These are phyloP conservation scores for Colossoma macropomum DNA, from an alignment of 2,113 vertebrate genomes.

Conservation along the genomic window DNA sequence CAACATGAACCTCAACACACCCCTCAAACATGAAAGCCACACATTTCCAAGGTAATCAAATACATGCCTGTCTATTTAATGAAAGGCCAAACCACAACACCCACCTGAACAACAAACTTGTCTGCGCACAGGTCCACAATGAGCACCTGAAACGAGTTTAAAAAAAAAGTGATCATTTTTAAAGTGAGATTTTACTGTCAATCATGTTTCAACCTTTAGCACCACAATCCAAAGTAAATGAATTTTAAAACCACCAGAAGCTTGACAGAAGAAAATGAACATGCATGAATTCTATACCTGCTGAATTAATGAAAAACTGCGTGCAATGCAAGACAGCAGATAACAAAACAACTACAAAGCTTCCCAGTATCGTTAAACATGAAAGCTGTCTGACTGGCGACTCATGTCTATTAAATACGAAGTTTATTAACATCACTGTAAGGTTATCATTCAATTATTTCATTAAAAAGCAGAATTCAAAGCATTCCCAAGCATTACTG, in stretches of 20 bases:
- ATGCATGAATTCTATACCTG: too few relatives aligned
- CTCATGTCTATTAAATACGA: not conserved
- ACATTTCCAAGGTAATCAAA: slow-evolving; percentile 11
- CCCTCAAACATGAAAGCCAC: slow-evolving; percentile 45
- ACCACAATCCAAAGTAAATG: too few relatives aligned
- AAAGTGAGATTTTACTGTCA: not conserved
- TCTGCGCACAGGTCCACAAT: slow-evolving; percentile 95
- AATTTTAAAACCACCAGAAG: too few relatives aligned
- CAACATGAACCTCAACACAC: slow-evolving; percentile 39
- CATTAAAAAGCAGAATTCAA: not conserved
- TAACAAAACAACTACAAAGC: not conserved
- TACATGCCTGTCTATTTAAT: slow-evolving; percentile 53
- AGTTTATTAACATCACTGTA: not conserved
- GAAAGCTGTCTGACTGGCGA: not conserved
- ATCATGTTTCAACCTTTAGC: too few relatives aligned
- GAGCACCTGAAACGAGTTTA: slow-evolving; percentile 84
- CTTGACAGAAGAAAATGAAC: too few relatives aligned
- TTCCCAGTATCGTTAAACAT: not conserved
- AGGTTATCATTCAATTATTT: not conserved
- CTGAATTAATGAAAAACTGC: too few relatives aligned
- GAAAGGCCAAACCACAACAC: slow-evolving; percentile 62
- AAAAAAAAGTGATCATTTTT: not conserved
- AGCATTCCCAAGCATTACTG: not conserved
- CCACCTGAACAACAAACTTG: slow-evolving; percentile 94
- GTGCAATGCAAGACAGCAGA: not conserved